phyloP scores from a whole-genome alignment of 2,797 vertebrate genomes.

The Xiphophorus birchmanni region DNA sequence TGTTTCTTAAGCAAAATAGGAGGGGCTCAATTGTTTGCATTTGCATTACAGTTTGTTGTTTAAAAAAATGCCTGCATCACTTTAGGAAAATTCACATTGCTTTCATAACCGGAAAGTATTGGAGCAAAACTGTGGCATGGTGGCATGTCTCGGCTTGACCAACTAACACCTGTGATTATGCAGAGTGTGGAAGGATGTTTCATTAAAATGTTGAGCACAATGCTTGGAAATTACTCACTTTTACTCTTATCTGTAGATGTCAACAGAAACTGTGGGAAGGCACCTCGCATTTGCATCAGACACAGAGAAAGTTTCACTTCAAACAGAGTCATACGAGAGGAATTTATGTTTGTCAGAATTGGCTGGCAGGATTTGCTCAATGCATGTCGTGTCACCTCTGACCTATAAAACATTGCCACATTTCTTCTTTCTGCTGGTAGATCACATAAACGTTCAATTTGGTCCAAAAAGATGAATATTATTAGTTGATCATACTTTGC shows the following conservation, averaged over 20 bases:
- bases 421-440: background rate
- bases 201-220: background rate
- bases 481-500: no score
- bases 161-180: constrained; percentile 4
- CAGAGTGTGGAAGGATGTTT: constrained; percentile 1
- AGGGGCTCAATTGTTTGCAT: background rate
- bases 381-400: constrained; percentile 4
- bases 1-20: background rate
- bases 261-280: constrained; percentile 48
- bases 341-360: constrained; percentile 37
- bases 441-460: background rate
- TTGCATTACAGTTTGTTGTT: background rate
- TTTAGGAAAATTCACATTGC: background rate
- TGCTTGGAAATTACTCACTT: constrained; percentile 3
- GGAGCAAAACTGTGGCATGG: constrained; percentile 1
- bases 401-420: background rate
- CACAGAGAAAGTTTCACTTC: constrained; percentile 36
- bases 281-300: constrained; percentile 36
- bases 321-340: constrained; percentile 46
- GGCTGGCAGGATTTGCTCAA: background rate
- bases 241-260: constrained; percentile 4
- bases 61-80: background rate
- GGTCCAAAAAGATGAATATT: background rate
- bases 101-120: constrained; percentile 1
- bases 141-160: constrained; percentile 14